Percentiles rank a stretch among this genome's conserved stretches.
phyloP scores from a whole-genome alignment of 2,888 invertebrate genomes.

The Eupithecia tripunctaria region DNA sequence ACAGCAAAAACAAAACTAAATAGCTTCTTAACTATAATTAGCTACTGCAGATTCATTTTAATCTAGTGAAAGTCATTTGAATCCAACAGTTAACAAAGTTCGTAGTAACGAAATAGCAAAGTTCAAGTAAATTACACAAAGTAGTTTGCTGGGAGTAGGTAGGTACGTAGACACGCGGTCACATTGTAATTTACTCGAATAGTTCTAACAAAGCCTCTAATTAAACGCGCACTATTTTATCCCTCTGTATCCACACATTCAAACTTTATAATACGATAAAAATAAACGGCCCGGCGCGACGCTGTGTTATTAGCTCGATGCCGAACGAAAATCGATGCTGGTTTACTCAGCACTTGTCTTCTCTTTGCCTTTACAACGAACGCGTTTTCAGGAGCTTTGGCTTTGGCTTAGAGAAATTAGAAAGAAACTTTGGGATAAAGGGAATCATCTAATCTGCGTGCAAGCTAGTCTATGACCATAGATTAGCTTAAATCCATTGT shows the following conservation, averaged over 20 bases:
- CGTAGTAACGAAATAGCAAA: constrained; percentile 37
- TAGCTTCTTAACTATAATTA: not conserved
- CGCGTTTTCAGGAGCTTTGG: not conserved
- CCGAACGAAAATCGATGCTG: constrained; percentile 25
- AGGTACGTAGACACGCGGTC: constrained; percentile 34
- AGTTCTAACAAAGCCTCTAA: constrained; percentile 35
- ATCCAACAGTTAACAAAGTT: constrained; percentile 22
- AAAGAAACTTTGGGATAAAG: not conserved
- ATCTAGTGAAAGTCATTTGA: constrained; percentile 34
- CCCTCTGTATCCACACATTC: constrained; percentile 23
- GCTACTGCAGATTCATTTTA: constrained; percentile 12
- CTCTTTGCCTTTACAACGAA: not conserved
- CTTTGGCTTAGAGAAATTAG: not conserved
- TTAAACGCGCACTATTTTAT: constrained; percentile 35
- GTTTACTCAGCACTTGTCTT: constrained; percentile 14
- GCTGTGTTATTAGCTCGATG: constrained; percentile 20
- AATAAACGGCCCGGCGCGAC: constrained; percentile 25
- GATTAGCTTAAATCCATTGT: not conserved
- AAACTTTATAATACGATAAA: constrained; percentile 28
- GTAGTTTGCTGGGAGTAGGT: constrained; percentile 24
- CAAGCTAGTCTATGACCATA: not conserved
- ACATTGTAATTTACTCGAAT: constrained; percentile 40
- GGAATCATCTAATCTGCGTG: not conserved
- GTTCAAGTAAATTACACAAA: constrained; percentile 37
- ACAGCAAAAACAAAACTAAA: not conserved